Evolutionary conservation across 1,140 invertebrate species (phyloP).

Genomic region (Trichogramma pretiosum): DNA sequence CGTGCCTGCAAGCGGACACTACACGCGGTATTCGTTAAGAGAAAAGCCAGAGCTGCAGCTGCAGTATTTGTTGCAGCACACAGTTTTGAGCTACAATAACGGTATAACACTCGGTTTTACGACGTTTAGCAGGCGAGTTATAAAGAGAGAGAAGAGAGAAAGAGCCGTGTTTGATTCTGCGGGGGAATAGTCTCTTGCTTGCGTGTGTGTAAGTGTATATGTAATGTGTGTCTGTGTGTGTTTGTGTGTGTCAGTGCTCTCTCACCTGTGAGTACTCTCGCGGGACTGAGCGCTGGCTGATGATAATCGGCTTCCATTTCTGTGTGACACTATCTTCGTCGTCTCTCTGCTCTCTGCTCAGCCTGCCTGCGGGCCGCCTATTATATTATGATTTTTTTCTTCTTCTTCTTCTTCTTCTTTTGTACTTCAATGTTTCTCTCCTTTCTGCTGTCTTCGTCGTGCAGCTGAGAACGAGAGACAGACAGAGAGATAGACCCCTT

Average conservation of each 20-base stretch:
- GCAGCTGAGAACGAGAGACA: too few species aligned
- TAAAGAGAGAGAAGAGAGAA: not conserved
- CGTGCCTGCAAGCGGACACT: too few species aligned
- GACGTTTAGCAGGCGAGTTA: too few species aligned
- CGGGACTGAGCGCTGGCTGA: slow-evolving; percentile 15
- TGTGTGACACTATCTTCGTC: slow-evolving; percentile 1
- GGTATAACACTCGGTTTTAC: too few species aligned
- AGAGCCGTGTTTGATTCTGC: not conserved
- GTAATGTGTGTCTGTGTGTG: not conserved
- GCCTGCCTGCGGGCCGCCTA: too few species aligned
- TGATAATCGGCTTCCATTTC: slow-evolving; percentile 21
- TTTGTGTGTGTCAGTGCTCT: not conserved
- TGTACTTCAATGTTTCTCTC: not conserved
- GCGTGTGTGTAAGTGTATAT: too few species aligned
- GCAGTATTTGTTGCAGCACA: too few species aligned
- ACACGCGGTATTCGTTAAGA: too few species aligned
- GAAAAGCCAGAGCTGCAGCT: too few species aligned
- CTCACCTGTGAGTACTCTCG: slow-evolving; percentile 20
- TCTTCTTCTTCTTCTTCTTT: not conserved
- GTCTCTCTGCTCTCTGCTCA: not conserved
- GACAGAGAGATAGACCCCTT: too few species aligned
- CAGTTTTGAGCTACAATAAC: too few species aligned
- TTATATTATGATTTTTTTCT: too few species aligned
- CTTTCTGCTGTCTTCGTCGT: not conserved
- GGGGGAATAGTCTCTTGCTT: not conserved